These are phyloP conservation scores for Spinus olivaceus DNA, from an alignment of 2,797 vertebrate species.

Conservation along the genomic window DNA sequence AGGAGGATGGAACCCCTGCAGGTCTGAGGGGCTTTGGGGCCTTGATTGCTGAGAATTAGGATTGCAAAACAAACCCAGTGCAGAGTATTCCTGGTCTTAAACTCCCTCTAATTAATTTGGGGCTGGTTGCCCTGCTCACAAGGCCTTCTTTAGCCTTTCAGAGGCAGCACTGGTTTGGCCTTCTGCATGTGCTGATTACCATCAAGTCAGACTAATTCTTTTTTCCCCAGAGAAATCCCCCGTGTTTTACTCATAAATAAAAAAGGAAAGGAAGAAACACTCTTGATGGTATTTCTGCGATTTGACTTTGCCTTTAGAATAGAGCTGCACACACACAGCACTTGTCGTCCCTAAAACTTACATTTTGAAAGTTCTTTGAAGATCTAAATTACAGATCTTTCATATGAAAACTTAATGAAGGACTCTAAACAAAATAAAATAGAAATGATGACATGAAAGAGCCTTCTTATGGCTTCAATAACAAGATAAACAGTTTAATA, in stretches of 20 bases:
- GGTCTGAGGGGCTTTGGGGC: neutral
- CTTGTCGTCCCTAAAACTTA: constrained; percentile 67
- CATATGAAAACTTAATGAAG: constrained; percentile 72
- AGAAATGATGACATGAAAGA: constrained; percentile 74
- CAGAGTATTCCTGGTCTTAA: neutral
- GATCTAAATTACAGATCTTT: constrained; percentile 70
- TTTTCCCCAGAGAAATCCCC: constrained; percentile 31
- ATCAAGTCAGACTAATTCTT: constrained; percentile 39
- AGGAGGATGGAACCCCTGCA: neutral
- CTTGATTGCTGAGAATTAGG: neutral
- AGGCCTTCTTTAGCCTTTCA: neutral
- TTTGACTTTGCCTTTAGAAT: constrained; percentile 48
- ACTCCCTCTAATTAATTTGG: neutral
- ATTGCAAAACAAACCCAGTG: neutral
- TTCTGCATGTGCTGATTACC: constrained; percentile 6
- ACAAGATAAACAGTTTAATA: constrained; percentile 76
- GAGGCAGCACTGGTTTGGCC: neutral
- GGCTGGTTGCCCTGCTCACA: neutral
- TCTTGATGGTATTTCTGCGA: constrained; percentile 4
- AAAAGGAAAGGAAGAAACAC: constrained; percentile 29
- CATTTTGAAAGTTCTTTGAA: constrained; percentile 70
- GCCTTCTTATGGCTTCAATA: constrained; percentile 71
- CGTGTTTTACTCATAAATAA: constrained; percentile 46
- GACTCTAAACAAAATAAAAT: constrained; percentile 72
- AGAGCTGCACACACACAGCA: constrained; percentile 17